Evolutionary conservation across 1,140 invertebrate species (phyloP), one percentile per base, ranked within the genome.

Genomic region (Scaptomyza pallida): DNA sequence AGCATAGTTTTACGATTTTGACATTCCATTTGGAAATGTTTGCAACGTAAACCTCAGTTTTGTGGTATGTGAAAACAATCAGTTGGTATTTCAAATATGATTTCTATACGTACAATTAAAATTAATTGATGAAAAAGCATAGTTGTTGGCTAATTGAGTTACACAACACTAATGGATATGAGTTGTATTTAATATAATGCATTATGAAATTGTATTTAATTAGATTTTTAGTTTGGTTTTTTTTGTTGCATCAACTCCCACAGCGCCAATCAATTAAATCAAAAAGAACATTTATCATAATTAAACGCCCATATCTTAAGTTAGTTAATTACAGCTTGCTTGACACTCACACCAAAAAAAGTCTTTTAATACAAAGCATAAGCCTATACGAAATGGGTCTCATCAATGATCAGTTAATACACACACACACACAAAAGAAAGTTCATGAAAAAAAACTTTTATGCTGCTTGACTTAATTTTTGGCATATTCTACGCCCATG

Each of bases 391-490:
- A 33, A 19, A 60, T 55, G 8, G n/a, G 50, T n/a, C 64, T 17
- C 57, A 63, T 70, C 57, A 59, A 44, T 65, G 40, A 41, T 40
- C 55, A 60, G 61, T 63, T 80, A 67, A 80, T 63, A 64, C 37
- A 30, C 23, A 21, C 23, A 26, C 23, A 6, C 5, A 26, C 23
- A 26, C 23, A 55, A 43, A 50, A 43, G 56, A 78, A 82, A 75
- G 61, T 85, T 79, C 40, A 50, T 44, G n/a, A 47, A 57, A 68
- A 61, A 30, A 19, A 72, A 69, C 72, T 83, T 75, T 75, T 72
- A 37, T 47, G 65, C 23, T 52, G 64, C 43, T 56, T 67, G 64
- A 71, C 61, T 85, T 83, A 40, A 82, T 82, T 82, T 81, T 82
- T 62, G 75, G 13, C 61, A 63, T 54, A 68, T 63, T n/a, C 57